Base-by-base conservation (phyloP, 2,797 vertebrate species). In the Sylvilagus floridanus region DNA sequence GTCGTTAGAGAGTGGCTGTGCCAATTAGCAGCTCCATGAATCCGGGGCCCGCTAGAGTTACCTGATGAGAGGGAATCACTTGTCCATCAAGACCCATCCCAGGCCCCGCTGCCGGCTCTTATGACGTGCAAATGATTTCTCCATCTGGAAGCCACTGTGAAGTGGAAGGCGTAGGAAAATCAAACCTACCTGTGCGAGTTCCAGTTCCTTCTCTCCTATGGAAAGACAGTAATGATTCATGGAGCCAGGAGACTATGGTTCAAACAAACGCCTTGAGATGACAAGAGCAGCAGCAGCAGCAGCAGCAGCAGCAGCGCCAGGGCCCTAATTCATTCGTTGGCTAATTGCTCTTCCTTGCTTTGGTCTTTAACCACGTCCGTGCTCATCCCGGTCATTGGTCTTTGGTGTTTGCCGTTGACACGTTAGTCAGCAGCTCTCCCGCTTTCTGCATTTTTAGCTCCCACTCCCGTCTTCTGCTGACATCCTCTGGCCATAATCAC, bases 341-440 rank as follows among this genome's bases (percentile, higher is more conserved):
- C 97, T 97, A 97, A 97, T 97, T 92, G 97, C 93, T 97, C 79
- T 96, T 96, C 95, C 96, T 97, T 91, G 97, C 96, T 97, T 97
- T 83, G 95, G 96, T 97, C 95, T 88, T 91, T 84, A 92, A 90
- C 94, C 94, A 87, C 52, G 95, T 92, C 1, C 12, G 85, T 63
- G 95, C 92, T 78, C 93, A 60, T 90, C 87, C 91, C 90, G 94
- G 87, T 88, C 96, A 86, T 81, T 90, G 93, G 96, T 93, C 96
- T 83, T 86, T 95, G 96, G 88, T 82, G 85, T 92, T 90, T 32
- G 63, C 93, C 90, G 96, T 96, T 52, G 17, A 72, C 30, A 50
- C 47, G 14, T 76, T 93, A 97, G 97, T 96, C 93, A 96, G 96
- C 97, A 88, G 94, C 96, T 96, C 96, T 96, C 96, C 97, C 88